These are phyloP conservation scores for Agrochola lota DNA, from an alignment of 2,888 invertebrate species.

Conservation along the genomic window DNA sequence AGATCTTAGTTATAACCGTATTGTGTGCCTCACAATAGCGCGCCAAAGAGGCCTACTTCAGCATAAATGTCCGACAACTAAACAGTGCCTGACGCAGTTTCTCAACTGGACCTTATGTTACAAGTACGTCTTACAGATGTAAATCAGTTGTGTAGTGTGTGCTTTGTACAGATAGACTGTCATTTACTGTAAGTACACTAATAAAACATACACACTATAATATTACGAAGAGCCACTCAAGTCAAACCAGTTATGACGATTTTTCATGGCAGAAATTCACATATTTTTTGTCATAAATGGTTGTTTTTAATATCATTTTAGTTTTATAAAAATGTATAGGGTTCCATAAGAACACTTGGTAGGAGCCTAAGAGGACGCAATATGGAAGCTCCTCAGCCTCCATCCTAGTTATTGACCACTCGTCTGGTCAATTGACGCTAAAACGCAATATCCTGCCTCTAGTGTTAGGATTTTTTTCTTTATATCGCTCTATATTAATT, in stretches of 20 bases:
- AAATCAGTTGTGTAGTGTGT: no score
- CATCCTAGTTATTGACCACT: slow-evolving; percentile 84
- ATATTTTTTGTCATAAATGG: neutral
- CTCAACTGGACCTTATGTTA: no score
- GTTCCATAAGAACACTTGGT: slow-evolving; percentile 44
- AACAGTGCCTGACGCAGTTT: no score
- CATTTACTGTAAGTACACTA: neutral
- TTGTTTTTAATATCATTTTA: slow-evolving; percentile 1
- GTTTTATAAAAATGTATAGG: slow-evolving; percentile 25
- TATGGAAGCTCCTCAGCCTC: slow-evolving; percentile 76
- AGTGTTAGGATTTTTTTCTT: slow-evolving; percentile 75
- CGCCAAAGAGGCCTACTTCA: no score
- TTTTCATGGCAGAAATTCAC: neutral
- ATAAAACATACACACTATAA: no score
- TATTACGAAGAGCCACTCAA: neutral
- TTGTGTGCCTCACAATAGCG: no score
- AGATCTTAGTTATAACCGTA: no score
- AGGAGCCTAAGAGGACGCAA: slow-evolving; percentile 62
- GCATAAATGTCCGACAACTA: no score
- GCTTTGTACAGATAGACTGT: neutral
- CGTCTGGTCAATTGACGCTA: slow-evolving; percentile 80
- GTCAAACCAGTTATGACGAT: no score
- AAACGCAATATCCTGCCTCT: slow-evolving; percentile 83
- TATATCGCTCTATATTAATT: slow-evolving; percentile 51
- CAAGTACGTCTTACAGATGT: no score